These are phyloP conservation scores for Myopa testacea DNA, from an alignment of 2,888 invertebrate species.

Conservation along the genomic window DNA sequence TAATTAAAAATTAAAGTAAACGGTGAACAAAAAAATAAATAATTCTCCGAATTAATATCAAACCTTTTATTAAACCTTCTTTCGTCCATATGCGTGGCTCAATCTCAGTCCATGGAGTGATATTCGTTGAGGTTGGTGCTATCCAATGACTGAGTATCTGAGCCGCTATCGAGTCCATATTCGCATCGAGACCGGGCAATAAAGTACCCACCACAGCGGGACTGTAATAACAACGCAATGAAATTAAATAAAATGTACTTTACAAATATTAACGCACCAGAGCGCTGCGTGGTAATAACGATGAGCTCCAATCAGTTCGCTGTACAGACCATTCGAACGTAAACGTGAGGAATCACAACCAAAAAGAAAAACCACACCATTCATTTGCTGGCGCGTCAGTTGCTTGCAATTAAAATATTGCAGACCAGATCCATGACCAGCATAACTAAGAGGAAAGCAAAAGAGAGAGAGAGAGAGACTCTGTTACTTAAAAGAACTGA, in stretches of 20 bases:
- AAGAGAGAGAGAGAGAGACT: not conserved
- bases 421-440: conserved; percentile 78
- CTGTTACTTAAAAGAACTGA: not conserved
- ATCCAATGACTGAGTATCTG: conserved; percentile 70
- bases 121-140: conserved; percentile 58
- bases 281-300: conserved; percentile 68
- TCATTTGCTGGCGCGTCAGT: conserved; percentile 71
- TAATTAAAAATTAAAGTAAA: too few species aligned
- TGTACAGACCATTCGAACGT: conserved; percentile 67
- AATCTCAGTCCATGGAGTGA: conserved; percentile 69
- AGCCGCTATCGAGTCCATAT: conserved; percentile 70
- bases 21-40: not conserved
- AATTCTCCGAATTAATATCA: conserved; percentile 22
- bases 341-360: conserved; percentile 73
- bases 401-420: conserved; percentile 72
- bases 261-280: conserved; percentile 50
- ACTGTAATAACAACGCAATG: conserved; percentile 54
- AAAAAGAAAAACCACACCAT: conserved; percentile 73
- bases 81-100: conserved; percentile 68
- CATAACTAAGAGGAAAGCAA: conserved; percentile 71
- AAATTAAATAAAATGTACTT: not conserved
- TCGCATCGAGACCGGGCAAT: conserved; percentile 70
- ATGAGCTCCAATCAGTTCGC: conserved; percentile 69
- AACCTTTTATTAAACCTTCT: conserved; percentile 59
- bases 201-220: conserved; percentile 71